A percentile compares a stretch with the other conserved stretches of the same genome.
These are phyloP conservation scores for Diploptera punctata DNA, from an alignment of 2,888 invertebrate genomes.

Conservation along the genomic window DNA sequence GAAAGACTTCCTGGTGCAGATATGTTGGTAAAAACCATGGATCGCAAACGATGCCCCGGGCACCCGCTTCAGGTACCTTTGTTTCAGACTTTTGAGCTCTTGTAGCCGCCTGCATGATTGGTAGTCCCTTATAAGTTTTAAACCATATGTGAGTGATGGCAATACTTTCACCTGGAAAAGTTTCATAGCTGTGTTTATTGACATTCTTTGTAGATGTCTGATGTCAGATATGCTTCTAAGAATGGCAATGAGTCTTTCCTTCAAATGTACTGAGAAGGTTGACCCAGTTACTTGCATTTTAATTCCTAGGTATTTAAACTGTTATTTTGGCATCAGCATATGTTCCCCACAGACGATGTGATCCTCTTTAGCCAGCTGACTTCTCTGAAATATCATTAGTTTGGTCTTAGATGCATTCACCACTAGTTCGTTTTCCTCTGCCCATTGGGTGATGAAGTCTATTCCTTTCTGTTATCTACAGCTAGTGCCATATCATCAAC, in stretches of 20 bases:
- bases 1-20: constrained; percentile 4
- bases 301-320: too few relatives aligned
- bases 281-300: too few relatives aligned
- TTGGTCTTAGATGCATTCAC: too few relatives aligned
- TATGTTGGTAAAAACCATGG: not conserved
- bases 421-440: too few relatives aligned
- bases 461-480: too few relatives aligned
- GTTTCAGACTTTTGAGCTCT: not conserved
- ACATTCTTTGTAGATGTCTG: constrained; percentile 9
- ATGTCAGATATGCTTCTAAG: constrained; percentile 5
- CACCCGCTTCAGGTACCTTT: not conserved
- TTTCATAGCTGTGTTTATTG: not conserved
- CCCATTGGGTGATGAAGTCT: too few relatives aligned
- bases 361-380: too few relatives aligned
- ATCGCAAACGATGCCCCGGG: too few relatives aligned
- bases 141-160: not conserved
- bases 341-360: too few relatives aligned
- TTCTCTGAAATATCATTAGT: too few relatives aligned
- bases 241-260: not conserved
- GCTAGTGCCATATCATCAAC: too few relatives aligned
- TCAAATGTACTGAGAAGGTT: not conserved
- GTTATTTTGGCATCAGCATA: too few relatives aligned
- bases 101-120: not conserved
- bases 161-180: not conserved
- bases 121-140: not conserved